Evolutionary conservation across 2,113 vertebrate genomes (phyloP).

Genomic region (Orientallactaga bullata): DNA sequence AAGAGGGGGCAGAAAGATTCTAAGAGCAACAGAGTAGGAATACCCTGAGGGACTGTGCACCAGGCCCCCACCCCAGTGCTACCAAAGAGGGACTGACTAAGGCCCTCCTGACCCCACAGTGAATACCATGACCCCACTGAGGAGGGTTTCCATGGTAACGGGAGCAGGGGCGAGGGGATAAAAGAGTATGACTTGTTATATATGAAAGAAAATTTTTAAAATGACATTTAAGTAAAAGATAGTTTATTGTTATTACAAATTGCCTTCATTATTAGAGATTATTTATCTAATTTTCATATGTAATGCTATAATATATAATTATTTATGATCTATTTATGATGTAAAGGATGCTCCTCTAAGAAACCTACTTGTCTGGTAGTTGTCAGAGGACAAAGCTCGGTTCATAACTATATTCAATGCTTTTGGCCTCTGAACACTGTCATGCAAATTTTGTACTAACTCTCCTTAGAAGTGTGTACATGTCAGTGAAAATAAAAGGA

Average conservation of each 20-base stretch:
- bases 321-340: neutral
- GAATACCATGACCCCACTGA: no score
- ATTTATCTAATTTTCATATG: neutral
- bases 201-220: no score
- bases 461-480: neutral
- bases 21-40: no score
- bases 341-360: neutral
- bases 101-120: no score
- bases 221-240: neutral
- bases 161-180: no score
- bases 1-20: no score
- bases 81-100: no score
- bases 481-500: conserved; percentile 11
- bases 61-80: no score
- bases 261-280: neutral
- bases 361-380: neutral
- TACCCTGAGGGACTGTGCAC: no score
- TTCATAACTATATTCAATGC: neutral
- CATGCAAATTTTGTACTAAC: neutral
- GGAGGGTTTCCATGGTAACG: no score
- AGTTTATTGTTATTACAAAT: neutral
- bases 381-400: neutral
- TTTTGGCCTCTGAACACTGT: neutral
- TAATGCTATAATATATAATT: neutral
- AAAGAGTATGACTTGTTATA: no score